Evolutionary conservation across 1,140 invertebrate species (phyloP).

Genomic region (Drosophila mauritiana): DNA sequence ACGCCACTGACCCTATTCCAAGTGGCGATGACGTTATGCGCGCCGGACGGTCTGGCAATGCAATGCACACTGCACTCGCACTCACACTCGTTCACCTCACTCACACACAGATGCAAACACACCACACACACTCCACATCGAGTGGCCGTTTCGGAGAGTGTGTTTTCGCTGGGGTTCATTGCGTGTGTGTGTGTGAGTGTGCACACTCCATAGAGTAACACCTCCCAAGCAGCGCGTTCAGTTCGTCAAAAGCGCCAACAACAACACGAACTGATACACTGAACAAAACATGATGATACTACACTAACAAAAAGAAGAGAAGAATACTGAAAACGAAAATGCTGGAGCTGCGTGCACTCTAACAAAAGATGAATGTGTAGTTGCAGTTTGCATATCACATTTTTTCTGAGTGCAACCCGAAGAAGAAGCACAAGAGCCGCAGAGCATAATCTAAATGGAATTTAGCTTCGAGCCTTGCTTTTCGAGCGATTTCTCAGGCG

Average conservation of each 20-base stretch:
- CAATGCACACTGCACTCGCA: constrained; percentile 40
- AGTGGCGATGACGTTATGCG: constrained; percentile 72
- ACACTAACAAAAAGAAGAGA: neutral
- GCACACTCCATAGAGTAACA: constrained; percentile 57
- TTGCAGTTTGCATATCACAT: neutral
- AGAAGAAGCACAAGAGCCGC: constrained; percentile 25
- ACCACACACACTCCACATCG: constrained; percentile 22
- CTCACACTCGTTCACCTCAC: neutral
- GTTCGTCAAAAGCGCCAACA: constrained; percentile 70
- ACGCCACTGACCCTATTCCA: constrained; percentile 7
- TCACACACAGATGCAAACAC: constrained; percentile 8
- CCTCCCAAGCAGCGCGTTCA: constrained; percentile 64
- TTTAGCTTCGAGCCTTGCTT: constrained; percentile 64
- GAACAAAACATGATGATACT: neutral
- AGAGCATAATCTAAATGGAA: constrained; percentile 75
- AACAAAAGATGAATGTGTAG: neutral
- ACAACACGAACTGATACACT: constrained; percentile 44
- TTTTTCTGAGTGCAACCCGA: constrained; percentile 9
- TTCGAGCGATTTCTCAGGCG: constrained; percentile 70
- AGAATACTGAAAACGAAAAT: no score
- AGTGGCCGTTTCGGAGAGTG: constrained; percentile 21
- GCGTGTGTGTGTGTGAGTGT: constrained; percentile 41
- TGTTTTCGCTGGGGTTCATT: constrained; percentile 47
- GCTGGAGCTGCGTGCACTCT: no score
- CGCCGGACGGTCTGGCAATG: constrained; percentile 74